These are phyloP conservation scores for Tetropium fuscum DNA, from an alignment of 2,888 invertebrate genomes.

Conservation along the genomic window DNA sequence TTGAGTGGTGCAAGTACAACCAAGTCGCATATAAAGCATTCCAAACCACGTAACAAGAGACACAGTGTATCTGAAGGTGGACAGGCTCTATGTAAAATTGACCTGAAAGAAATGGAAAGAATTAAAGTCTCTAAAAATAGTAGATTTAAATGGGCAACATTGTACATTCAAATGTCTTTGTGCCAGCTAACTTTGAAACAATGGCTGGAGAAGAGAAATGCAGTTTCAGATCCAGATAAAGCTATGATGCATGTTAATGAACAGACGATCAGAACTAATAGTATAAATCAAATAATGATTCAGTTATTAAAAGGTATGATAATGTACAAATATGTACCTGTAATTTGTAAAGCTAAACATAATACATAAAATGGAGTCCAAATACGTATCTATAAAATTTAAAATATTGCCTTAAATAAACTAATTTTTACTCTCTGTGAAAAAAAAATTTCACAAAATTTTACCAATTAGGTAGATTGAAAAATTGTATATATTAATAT, in stretches of 20 bases:
- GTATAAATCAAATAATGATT: slow-evolving; percentile 73
- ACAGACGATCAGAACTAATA: slow-evolving; percentile 60
- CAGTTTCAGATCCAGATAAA: slow-evolving; percentile 42
- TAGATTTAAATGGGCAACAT: slow-evolving; percentile 73
- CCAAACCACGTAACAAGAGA: slow-evolving; percentile 44
- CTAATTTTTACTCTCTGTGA: too few species aligned
- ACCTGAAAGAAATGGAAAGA: slow-evolving; percentile 53
- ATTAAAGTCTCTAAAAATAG: slow-evolving; percentile 42
- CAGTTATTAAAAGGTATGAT: slow-evolving; percentile 73
- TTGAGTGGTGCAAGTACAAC: slow-evolving; percentile 40
- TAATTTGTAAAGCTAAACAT: too few species aligned
- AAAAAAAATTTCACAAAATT: too few species aligned
- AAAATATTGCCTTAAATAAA: too few species aligned
- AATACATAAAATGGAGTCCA: too few species aligned
- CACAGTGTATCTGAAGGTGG: slow-evolving; percentile 61
- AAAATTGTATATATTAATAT: too few species aligned
- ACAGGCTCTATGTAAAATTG: slow-evolving; percentile 56
- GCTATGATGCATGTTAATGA: slow-evolving; percentile 53
- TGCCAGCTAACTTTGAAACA: slow-evolving; percentile 82
- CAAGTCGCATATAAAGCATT: slow-evolving; percentile 8
- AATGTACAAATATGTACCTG: too few species aligned
- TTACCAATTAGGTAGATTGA: too few species aligned
- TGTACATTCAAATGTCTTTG: slow-evolving; percentile 88
- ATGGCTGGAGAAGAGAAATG: slow-evolving; percentile 78
- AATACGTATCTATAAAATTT: too few species aligned